Evolutionary conservation across 2,113 vertebrate species (phyloP).

Genomic region (Trematocara zebra): DNA sequence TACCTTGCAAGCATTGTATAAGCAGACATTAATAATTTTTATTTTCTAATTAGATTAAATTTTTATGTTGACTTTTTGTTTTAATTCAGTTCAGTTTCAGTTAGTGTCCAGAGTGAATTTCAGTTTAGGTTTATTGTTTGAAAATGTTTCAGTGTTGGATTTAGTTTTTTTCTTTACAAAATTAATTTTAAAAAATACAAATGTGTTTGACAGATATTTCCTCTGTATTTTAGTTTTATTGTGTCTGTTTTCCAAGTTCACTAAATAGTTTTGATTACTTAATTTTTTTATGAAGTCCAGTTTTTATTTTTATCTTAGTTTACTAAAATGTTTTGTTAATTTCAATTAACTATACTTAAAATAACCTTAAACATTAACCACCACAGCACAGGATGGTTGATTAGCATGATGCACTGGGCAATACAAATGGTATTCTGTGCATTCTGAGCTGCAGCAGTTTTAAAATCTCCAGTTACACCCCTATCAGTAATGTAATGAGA

Average conservation of each 20-base stretch:
- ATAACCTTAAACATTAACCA: background rate
- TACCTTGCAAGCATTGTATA: background rate
- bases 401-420: background rate
- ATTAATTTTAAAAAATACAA: rapidly evolving
- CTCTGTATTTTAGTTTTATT: background rate
- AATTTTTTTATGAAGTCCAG: background rate
- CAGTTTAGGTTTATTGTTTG: background rate
- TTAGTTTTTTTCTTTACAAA: background rate
- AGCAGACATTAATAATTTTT: background rate
- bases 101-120: background rate
- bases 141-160: background rate
- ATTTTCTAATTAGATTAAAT: background rate
- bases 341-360: background rate
- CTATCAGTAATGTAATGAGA: background rate
- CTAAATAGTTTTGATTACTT: background rate
- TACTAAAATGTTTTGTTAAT: background rate
- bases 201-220: background rate
- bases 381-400: background rate
- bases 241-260: background rate
- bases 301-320: background rate
- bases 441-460: background rate
- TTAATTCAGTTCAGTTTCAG: background rate
- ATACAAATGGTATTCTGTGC: background rate
- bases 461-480: background rate
- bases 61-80: background rate